Evolutionary conservation across 2,113 vertebrate genomes (phyloP).

Genomic region (Equus przewalskii): DNA sequence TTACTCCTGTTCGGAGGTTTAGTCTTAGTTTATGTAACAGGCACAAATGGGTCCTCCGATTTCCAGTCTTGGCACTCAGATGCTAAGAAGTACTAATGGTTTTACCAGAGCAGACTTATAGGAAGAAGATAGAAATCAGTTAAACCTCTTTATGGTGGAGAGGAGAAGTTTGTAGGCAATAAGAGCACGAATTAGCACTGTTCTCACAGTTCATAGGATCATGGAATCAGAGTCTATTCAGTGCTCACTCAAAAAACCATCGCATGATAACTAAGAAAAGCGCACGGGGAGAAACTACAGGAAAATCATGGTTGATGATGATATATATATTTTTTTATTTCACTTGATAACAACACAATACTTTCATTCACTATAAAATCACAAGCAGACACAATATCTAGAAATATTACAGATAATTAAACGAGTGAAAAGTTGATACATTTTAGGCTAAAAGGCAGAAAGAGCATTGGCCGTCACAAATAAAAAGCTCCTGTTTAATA

Average conservation of each 20-base stretch:
- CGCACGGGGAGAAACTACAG: not conserved
- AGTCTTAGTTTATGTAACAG: not conserved
- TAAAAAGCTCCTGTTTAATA: conserved; percentile 17
- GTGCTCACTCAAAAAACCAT: not conserved
- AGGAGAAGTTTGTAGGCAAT: not conserved
- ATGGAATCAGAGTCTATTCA: not conserved
- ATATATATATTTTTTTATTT: not conserved
- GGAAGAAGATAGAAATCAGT: conserved; percentile 19
- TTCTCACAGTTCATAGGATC: not conserved
- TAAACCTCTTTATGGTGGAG: not conserved
- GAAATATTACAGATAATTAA: conserved; percentile 8
- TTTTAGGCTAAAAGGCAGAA: conserved; percentile 35
- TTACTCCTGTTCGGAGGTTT: not conserved
- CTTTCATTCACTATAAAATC: conserved; percentile 56
- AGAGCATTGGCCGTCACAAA: not conserved
- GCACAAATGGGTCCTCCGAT: not conserved
- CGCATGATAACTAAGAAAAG: not conserved
- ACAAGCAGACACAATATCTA: conserved; percentile 40
- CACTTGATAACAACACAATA: conserved; percentile 39
- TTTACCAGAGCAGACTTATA: conserved; percentile 39
- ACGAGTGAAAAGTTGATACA: not conserved
- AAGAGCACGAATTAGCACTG: not conserved
- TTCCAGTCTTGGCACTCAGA: conserved; percentile 34
- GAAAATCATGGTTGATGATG: not conserved
- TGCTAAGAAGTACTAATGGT: not conserved